Evolutionary conservation across 1,140 invertebrate genomes (phyloP), one percentile per base, ranked within the genome.

Genomic region (Trichoplusia ni): DNA sequence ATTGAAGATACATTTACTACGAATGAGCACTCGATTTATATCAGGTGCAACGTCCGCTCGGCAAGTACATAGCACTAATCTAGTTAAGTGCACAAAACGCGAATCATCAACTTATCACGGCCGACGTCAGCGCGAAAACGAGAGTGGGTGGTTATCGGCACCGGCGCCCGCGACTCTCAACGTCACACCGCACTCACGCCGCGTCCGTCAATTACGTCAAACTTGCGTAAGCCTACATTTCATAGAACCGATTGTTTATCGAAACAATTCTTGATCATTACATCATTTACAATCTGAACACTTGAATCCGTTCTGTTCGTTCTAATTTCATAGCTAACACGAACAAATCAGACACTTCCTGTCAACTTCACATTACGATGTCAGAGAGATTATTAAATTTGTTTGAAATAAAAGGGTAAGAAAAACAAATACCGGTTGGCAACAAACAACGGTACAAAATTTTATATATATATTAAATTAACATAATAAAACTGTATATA

Each of bases 131-230:
- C 56, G 61, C 38, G 77, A 77, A 77, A 79, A 64, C 68, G 72
- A 80, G 75, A 77, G 78, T 76, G 75, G 71, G 71, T 61, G 65
- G 66, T 62, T 69, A 70, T 58, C 69, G 59, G 38, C 47, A 61
- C 58, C 38, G 42, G 54, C 64, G 59, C 51, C 49, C 44, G 58
- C 63, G 67, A 68, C 67, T 38, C 51, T 16, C 61, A 23, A 42
- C 75, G 72, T 75, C 71, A 73, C 49, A 38, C 51, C 44, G 38
- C 63, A 56, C 60, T 56, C 38, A 8, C 27, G 29, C 29, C 21
- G 29, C 42, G 29, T 35, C 56, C 31, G 23, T 31, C 37, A 67
- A 44, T 47, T 56, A 68, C 66, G 66, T 68, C 58, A 62, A 42
- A 37, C 29, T 69, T 64, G 60, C 61, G 66, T 64, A 69, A 62